Base-by-base conservation (phyloP, 2,888 invertebrate species). In the Andrena dorsata region DNA sequence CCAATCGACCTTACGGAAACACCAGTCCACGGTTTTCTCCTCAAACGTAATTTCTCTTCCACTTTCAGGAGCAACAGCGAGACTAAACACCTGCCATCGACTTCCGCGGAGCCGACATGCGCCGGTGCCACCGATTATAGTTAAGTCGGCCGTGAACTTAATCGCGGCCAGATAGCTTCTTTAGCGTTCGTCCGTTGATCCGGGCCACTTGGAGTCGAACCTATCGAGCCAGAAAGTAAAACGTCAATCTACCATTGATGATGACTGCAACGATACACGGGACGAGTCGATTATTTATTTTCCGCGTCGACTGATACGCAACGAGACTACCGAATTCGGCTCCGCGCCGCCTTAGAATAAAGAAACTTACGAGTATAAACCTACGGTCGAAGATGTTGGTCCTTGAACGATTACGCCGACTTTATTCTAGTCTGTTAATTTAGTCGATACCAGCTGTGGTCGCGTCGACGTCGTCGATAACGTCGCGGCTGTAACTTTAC, bases 41-140 rank as follows among this genome's bases (percentile, higher is more conserved):
- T 2, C 16, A 0, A n/a, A 13, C 6, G 3, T 41, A 23, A 7
- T 4, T 16, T 2, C 0, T 53, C 64, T 56, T 51, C 26, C 0
- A 23, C 70, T 82, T 82, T 47, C 84, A 90, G 90, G 70, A 86
- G 76, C 72, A 87, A 83, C 20, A 88, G 78, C 73, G 90, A 91
- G 76, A 79, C 83, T 10, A 90, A 84, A 58, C 86, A 88, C 41
- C 72, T 85, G 51, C 86, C 90, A 61, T 80, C 90, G 51, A 84
- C 85, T 51, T 82, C 86, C 53, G 61, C 87, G 49, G 90, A 90
- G n/a, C 3, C 56, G 1, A 20, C 68, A 1, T 66, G 49, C 23
- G 10, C 74, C 23, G 51, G 35, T 16, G 63, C 26, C 41, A 32
- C 26, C 23, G 56, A 65, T 16, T 58, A 23, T 20, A 56, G 64